phyloP scores from a whole-genome alignment of 2,888 invertebrate genomes.

The Xylophagus ater region DNA sequence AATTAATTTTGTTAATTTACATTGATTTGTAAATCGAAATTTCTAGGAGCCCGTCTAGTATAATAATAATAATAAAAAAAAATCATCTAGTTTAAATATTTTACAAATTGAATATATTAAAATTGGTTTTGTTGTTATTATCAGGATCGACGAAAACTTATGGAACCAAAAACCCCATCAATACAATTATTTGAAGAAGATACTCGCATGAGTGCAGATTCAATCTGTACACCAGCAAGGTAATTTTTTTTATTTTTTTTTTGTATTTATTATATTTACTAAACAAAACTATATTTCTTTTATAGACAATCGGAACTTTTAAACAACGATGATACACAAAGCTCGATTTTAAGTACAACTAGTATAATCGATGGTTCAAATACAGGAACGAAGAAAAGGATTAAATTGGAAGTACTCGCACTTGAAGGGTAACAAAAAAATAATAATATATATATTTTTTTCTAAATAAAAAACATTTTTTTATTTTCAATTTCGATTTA shows the following conservation, averaged over 20 bases:
- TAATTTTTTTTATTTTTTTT: slow-evolving; percentile 20
- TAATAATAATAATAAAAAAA: too few relatives aligned
- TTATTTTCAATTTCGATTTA: slow-evolving; percentile 10
- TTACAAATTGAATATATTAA: too few relatives aligned
- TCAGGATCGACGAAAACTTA: slow-evolving; percentile 17
- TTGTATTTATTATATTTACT: background rate
- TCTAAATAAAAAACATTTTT: background rate
- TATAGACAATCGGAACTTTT: slow-evolving; percentile 35
- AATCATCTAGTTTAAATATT: too few relatives aligned
- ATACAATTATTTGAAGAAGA: slow-evolving; percentile 60
- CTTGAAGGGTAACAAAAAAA: slow-evolving; percentile 36
- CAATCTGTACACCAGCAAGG: slow-evolving; percentile 42
- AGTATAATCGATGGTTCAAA: slow-evolving; percentile 29
- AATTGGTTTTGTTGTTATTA: too few relatives aligned
- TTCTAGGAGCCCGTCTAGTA: too few relatives aligned
- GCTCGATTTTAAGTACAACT: slow-evolving; percentile 62
- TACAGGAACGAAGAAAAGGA: slow-evolving; percentile 30
- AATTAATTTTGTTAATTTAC: too few relatives aligned
- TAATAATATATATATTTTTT: slow-evolving; percentile 1
- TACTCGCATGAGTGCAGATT: slow-evolving; percentile 65
- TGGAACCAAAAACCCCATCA: slow-evolving; percentile 40
- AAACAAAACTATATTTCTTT: background rate
- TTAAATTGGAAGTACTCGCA: slow-evolving; percentile 42
- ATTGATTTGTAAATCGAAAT: too few relatives aligned
- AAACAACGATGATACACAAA: slow-evolving; percentile 61